Base-by-base conservation (phyloP, 2,888 invertebrate species). In the Dasysyrphus tricinctus region DNA sequence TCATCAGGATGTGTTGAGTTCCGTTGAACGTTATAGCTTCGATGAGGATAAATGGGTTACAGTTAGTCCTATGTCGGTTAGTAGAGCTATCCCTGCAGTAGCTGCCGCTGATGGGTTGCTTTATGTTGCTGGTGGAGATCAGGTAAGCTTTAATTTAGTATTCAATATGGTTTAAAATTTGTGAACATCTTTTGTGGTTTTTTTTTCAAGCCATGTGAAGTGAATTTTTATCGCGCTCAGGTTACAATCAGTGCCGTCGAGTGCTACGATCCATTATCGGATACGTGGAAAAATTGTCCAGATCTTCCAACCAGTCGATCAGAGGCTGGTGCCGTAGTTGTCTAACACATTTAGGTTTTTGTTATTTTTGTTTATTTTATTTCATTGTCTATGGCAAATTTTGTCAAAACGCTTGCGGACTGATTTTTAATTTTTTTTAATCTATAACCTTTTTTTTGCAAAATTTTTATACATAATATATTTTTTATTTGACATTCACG, bases 61-160 rank as follows among this genome's bases (percentile, higher is more conserved):
- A 75, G 95, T 97, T 63, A 94, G 96, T 49, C 94, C 95, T 42
- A 94, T 97, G 95, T 94, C 94, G 51, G 94, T 95, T 75, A 96
- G 96, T 79, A 94, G 97, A 79, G 96, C 97, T 76, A 96, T 96
- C 88, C 97, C 97, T 56, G 97, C 97, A 32, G 97, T 97, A 44
- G 97, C 96, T 70, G 96, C 97, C 61, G 96, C 96, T 9, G 96
- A 97, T 92, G 97, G 97, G 37, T 93, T 95, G 89, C 93, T 97
- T 32, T 97, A 97, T 91, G 97, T 96, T 74, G 97, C 97, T 89
- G 97, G 97, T 70, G 97, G 97, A 49, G 96, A 97, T 93, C 96
- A 96, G 90, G 93, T 92, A 73, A 75, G 81, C 54, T 14, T 24
- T 24, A 19, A 7, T 24, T 12, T 24, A 2, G 3, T 6, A 6